phyloP scores from a whole-genome alignment of 2,113 vertebrate species.

The Dryoscopus gambensis region DNA sequence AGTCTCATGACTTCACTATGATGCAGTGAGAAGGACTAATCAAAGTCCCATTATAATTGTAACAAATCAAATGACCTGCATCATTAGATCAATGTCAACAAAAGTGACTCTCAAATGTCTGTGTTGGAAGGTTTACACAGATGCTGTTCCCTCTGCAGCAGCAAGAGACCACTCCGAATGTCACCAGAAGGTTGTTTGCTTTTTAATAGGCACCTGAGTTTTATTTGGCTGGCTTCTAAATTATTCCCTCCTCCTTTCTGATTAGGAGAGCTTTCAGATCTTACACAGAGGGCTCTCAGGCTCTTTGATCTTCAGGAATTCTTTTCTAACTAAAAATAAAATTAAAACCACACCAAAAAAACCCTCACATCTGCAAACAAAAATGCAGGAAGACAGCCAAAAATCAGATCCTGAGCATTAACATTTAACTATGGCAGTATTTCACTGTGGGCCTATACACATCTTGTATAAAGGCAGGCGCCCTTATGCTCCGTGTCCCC shows the following conservation, averaged over 20 bases:
- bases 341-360: too few species aligned
- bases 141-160: not conserved
- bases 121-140: not conserved
- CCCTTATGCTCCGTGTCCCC: not conserved
- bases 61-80: not conserved
- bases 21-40: not conserved
- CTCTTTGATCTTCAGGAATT: not conserved
- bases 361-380: not conserved
- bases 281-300: not conserved
- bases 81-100: not conserved
- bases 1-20: not conserved
- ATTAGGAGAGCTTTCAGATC: not conserved
- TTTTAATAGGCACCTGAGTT: not conserved
- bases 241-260: not conserved
- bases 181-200: not conserved
- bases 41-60: not conserved
- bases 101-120: not conserved
- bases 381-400: conserved; percentile 28
- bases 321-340: not conserved
- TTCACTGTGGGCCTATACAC: not conserved
- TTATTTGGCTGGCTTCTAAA: conserved; percentile 16
- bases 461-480: not conserved
- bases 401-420: not conserved
- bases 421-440: not conserved
- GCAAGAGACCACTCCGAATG: not conserved